Conservation (phyloP, 2,113 vertebrate genomes). For the Coptodon bakossiorum region DNA sequence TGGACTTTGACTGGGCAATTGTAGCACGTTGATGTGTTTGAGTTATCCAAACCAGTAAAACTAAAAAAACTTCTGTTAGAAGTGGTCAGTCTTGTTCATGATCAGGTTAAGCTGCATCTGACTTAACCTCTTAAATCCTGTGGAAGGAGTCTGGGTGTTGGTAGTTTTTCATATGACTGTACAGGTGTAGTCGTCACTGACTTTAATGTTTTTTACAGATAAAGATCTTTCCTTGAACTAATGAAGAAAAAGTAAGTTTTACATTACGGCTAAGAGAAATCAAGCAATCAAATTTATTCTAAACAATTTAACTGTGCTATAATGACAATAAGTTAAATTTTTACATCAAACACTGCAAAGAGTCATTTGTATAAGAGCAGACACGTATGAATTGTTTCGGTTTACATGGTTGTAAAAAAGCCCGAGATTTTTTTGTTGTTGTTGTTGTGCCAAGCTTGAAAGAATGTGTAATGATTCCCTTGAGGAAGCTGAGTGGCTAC, state of each 20-base stretch:
- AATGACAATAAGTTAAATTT: neutral
- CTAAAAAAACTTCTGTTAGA: neutral
- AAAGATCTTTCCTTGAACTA: neutral
- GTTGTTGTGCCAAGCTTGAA: neutral
- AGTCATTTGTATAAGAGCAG: neutral
- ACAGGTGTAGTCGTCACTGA: neutral
- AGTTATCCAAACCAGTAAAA: neutral
- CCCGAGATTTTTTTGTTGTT: neutral
- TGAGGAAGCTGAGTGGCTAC: neutral
- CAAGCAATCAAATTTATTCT: accelerated
- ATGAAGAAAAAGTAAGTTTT: neutral
- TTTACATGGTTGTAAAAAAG: neutral
- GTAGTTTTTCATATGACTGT: neutral
- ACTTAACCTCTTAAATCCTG: neutral
- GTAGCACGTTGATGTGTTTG: too few species aligned
- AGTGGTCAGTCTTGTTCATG: neutral
- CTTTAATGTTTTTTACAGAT: neutral
- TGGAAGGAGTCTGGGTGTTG: accelerated
- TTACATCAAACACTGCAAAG: neutral
- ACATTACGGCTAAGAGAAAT: neutral
- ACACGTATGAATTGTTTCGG: neutral
- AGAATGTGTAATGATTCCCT: neutral
- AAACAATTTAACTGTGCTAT: neutral
- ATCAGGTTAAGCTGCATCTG: neutral
- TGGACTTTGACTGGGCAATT: too few species aligned